phyloP scores from a whole-genome alignment of 2,888 invertebrate genomes.

The Sericinus montela region DNA sequence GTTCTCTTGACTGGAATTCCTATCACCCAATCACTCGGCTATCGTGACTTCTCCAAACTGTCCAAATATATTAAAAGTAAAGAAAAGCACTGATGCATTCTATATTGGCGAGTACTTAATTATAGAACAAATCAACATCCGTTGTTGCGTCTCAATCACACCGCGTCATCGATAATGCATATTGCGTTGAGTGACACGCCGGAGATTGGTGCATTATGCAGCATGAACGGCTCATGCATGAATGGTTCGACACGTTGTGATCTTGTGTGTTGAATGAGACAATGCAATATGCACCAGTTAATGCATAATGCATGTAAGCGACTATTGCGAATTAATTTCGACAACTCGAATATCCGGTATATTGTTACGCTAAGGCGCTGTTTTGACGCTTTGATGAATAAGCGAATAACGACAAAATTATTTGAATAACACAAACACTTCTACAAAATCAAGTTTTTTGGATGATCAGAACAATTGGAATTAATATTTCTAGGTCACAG shows the following conservation, averaged over 20 bases:
- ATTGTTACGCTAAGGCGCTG: too few relatives aligned
- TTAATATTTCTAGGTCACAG: too few relatives aligned
- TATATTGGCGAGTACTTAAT: neutral
- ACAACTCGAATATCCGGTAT: neutral
- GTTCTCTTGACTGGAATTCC: too few relatives aligned
- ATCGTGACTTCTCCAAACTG: too few relatives aligned
- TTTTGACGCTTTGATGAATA: too few relatives aligned
- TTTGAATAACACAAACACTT: too few relatives aligned
- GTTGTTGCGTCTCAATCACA: conserved; percentile 5
- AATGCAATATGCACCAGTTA: conserved; percentile 16
- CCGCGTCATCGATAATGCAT: conserved; percentile 36
- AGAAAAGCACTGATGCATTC: too few relatives aligned
- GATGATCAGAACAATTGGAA: too few relatives aligned
- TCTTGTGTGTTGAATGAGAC: conserved; percentile 10
- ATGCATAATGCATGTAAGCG: conserved; percentile 17
- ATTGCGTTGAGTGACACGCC: conserved; percentile 40
- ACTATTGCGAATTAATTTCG: conserved; percentile 13
- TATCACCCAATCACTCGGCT: too few relatives aligned
- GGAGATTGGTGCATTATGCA: conserved; percentile 46
- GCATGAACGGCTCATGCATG: conserved; percentile 21
- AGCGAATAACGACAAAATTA: too few relatives aligned
- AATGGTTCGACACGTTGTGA: conserved; percentile 14
- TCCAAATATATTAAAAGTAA: too few relatives aligned
- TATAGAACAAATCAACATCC: conserved; percentile 2
- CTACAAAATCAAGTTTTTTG: too few relatives aligned